A percentile compares a stretch with the other conserved stretches of the same genome.
These are phyloP conservation scores for Actinia tenebrosa DNA, from an alignment of 64 coral and sea anemone genomes.

Conservation along the genomic window DNA sequence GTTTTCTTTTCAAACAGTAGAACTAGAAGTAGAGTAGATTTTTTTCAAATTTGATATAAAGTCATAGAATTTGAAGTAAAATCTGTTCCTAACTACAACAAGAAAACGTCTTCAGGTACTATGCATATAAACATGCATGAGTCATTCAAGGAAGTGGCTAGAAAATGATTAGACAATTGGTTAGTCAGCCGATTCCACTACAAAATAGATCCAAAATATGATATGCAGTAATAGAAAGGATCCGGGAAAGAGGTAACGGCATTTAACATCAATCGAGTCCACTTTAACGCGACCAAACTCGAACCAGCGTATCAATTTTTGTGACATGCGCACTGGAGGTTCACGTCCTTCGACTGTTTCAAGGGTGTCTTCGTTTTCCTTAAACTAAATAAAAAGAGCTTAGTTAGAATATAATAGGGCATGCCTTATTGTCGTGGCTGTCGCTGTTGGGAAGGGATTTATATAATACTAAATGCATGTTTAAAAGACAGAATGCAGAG, in stretches of 20 bases:
- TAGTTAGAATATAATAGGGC: not conserved
- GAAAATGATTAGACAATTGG: not conserved
- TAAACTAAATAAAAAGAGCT: not conserved
- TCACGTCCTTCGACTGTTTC: constrained; percentile 8
- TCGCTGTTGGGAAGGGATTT: no score
- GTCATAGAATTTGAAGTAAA: no score
- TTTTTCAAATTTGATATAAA: no score
- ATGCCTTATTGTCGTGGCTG: no score
- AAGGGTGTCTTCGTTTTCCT: not conserved
- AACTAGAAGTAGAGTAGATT: no score
- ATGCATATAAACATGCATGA: no score
- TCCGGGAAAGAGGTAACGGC: constrained; percentile 34
- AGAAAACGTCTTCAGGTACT: no score
- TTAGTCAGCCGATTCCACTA: constrained; percentile 7
- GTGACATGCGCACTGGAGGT: not conserved
- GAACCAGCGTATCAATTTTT: not conserved
- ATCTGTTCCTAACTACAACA: no score
- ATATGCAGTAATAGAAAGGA: constrained; percentile 49
- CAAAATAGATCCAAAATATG: constrained; percentile 53
- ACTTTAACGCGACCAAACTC: constrained; percentile 7
- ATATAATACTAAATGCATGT: no score
- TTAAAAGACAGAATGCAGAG: no score
- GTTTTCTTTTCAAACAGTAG: no score
- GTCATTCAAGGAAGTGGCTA: not conserved
- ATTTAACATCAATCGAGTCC: constrained; percentile 32